Base-by-base conservation (phyloP, 2,113 vertebrate genomes). In the Thermophis baileyi region DNA sequence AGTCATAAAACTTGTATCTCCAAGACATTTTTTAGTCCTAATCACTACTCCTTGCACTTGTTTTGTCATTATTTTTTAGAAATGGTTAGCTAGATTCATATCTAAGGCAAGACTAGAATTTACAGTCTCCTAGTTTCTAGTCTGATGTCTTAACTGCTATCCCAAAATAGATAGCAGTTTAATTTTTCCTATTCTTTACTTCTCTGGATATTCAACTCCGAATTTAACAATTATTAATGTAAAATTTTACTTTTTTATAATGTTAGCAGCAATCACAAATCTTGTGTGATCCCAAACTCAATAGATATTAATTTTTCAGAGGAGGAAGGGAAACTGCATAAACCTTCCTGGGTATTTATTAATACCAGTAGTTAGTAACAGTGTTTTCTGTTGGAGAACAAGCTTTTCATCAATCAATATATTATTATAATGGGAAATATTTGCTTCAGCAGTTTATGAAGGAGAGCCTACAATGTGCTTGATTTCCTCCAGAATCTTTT, bases 401-500 rank as follows among this genome's bases (percentile, higher is more conserved):
- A 81, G 35, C 14, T 81, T 81, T 57, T 81, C 18, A 20, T 81
- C 16, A 40, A 40, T 81, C 69, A 81, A 22, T 81, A 20, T 81
- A 81, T 50, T 50, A 14, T 74, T 50, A 30, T n/a, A 18, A 49
- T 51, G 46, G 53, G 25, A 14, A 69, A 47, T 6, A 88, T 51
- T 92, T 51, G 30, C 22, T 88, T 53, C 51, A 46, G 18, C 18
- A 3, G 3, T 69, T 50, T 53, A 14, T 30, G 57, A 91, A 35
- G 30, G 24, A 30, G 57, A n/a, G 27, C n/a, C n/a, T 25, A 88
- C 87, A 92, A 92, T 74, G 24, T 27, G 22, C 47, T 69, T 92
- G 11, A 92, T 92, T n/a, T 92, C 91, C n/a, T 88, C 91, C 14
- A 92, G n/a, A 53, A 92, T 74, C n/a, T 53, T 88, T 53, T 92